Evolutionary conservation across 2,113 vertebrate species (phyloP).

Genomic region (Cyprinus carpio): DNA sequence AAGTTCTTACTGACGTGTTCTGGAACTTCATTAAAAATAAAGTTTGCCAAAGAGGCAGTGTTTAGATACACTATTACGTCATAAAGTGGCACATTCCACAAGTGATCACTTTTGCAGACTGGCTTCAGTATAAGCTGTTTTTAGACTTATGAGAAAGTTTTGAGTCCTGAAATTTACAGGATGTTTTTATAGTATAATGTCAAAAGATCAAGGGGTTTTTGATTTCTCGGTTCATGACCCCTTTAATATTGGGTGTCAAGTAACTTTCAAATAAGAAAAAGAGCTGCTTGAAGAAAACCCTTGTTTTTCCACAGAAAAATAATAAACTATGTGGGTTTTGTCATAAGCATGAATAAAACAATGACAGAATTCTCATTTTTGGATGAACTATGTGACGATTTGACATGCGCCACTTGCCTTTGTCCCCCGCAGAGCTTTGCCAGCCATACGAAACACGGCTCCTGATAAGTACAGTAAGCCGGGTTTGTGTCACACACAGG

Average conservation of each 20-base stretch:
- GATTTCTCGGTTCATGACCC: too few species aligned
- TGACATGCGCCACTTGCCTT: conserved; percentile 62
- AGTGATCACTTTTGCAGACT: too few species aligned
- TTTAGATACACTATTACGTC: too few species aligned
- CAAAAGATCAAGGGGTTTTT: too few species aligned
- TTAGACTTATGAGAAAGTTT: not conserved
- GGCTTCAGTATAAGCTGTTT: not conserved
- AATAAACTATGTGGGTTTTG: not conserved
- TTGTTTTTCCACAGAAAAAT: not conserved
- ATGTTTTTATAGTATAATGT: too few species aligned
- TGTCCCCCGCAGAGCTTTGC: conserved; percentile 60
- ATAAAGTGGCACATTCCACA: too few species aligned
- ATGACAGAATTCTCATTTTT: not conserved
- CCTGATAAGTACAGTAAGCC: conserved; percentile 32
- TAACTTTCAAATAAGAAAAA: not conserved
- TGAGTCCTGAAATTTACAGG: too few species aligned
- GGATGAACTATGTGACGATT: conserved; percentile 16
- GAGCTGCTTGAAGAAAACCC: not conserved
- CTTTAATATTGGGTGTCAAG: not conserved
- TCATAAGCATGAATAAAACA: not conserved
- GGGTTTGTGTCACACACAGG: conserved; percentile 11
- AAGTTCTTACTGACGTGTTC: too few species aligned
- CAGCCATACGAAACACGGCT: conserved; percentile 57
- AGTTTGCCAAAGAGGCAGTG: too few species aligned
- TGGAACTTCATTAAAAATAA: too few species aligned